A percentile compares a stretch with the other conserved stretches of the same genome.
Evolutionary conservation across 2,888 invertebrate genomes (phyloP).

Genomic region (Troides oblongomaculatus): DNA sequence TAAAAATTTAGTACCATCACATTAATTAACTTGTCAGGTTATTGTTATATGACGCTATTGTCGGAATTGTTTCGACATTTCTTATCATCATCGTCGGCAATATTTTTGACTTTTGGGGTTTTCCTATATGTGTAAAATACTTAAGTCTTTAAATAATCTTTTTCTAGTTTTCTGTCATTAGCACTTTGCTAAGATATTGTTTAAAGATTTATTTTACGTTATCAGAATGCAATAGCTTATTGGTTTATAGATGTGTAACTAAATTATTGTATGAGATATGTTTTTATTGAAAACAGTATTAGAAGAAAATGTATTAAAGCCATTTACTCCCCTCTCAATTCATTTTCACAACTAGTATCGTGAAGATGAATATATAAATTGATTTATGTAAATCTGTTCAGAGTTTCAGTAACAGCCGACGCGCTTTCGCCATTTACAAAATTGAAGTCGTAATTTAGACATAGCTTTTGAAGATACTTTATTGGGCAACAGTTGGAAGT

Average conservation of each 20-base stretch:
- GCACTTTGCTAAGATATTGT: too few relatives aligned
- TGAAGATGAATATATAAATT: conserved; percentile 8
- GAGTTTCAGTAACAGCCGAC: conserved; percentile 10
- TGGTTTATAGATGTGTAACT: not conserved
- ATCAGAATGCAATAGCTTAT: too few relatives aligned
- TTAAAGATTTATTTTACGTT: too few relatives aligned
- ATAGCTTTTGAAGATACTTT: conserved; percentile 10
- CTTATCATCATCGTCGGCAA: too few relatives aligned
- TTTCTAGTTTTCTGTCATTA: too few relatives aligned
- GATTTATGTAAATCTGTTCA: conserved; percentile 16
- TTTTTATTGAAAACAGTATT: not conserved
- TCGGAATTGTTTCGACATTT: too few relatives aligned
- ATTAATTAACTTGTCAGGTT: too few relatives aligned
- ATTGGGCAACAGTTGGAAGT: conserved; percentile 12
- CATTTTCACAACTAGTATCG: conserved; percentile 4
- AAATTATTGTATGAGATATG: not conserved
- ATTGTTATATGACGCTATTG: too few relatives aligned
- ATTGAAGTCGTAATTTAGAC: conserved; percentile 13
- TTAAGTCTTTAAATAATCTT: too few relatives aligned
- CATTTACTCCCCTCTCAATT: not conserved
- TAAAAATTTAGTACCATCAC: too few relatives aligned
- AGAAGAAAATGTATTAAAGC: not conserved
- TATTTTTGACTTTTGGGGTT: too few relatives aligned
- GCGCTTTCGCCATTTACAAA: conserved; percentile 11
- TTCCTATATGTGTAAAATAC: too few relatives aligned